Base-by-base conservation (phyloP, 2,113 vertebrate species). In the Lates calcarifer region DNA sequence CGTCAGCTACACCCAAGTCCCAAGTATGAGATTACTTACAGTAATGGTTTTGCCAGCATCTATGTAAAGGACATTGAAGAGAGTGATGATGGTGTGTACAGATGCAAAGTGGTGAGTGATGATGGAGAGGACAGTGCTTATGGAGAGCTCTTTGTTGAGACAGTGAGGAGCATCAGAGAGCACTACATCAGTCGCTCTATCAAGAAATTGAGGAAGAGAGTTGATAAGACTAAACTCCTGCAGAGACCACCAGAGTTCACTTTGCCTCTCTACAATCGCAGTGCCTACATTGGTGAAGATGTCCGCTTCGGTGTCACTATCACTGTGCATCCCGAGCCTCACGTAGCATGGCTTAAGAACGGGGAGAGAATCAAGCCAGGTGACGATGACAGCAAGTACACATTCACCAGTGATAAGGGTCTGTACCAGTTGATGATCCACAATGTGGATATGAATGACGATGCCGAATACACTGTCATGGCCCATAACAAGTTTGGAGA, bases 241-340 rank as follows among this genome's bases (percentile, higher is more conserved):
- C 97, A 98, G 91, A 96, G 92, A 86, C 97, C 98, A 84, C 98
- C 98, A 81, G 98, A 99, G 95, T 98, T 99, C 87, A 99, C 98
- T 58, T 87, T 99, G 87, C 98, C 98, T 75, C 94, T 99, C 65
- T 99, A 96, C 85, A 98, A 99, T 57, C 95, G 95, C 73, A 94
- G 96, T 26, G 97, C 96, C 5, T 99, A 98, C 3, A 85, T 98
- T 28, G 97, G 98, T 63, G 97, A 99, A 92, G 96, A 97, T 58
- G 96, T 99, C 66, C 96, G 98, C 51, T 99, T 99, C 70, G 98
- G 98, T 74, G 98, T 99, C 81, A 99, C 98, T 43, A 97, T 99
- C 73, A 99, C 98, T 18, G 97, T 99, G 74, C 98, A 99, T 72
- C 98, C 98, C 72, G 98, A 99, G 79, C 98, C 98, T 91, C 96